These are phyloP conservation scores for Polia nebulosa DNA, from an alignment of 2,888 invertebrate genomes.

Conservation along the genomic window DNA sequence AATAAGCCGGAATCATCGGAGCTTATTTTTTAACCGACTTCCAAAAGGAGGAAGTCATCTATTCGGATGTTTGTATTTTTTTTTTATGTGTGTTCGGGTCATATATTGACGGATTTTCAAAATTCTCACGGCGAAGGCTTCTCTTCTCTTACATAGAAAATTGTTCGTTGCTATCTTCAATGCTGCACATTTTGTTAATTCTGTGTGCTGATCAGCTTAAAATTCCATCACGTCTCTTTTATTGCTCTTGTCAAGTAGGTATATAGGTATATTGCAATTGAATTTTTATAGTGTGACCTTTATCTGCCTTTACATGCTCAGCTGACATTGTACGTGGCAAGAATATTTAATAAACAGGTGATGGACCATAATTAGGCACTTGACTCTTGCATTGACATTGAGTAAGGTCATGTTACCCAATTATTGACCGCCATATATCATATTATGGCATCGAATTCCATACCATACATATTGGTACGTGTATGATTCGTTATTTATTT, in stretches of 20 bases:
- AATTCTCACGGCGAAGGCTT: no score
- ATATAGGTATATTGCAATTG: neutral
- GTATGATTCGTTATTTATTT: neutral
- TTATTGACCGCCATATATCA: conserved; percentile 31
- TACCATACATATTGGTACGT: neutral
- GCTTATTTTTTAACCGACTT: no score
- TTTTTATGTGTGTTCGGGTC: no score
- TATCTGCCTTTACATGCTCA: conserved; percentile 14
- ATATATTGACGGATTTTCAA: no score
- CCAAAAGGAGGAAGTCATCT: no score
- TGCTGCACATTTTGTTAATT: neutral
- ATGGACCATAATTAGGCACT: conserved; percentile 45
- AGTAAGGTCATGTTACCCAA: conserved; percentile 66
- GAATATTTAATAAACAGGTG: conserved; percentile 55
- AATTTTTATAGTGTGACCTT: conserved; percentile 50
- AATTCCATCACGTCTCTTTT: conserved; percentile 10
- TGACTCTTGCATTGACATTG: conserved; percentile 66
- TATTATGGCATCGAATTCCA: conserved; percentile 19
- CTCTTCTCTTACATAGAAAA: no score
- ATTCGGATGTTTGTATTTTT: no score
- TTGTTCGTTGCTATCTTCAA: neutral
- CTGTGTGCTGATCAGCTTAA: neutral
- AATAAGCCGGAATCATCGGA: conserved; percentile 3
- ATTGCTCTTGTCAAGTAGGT: conserved; percentile 6
- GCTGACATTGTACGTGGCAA: conserved; percentile 55